Evolutionary conservation across 2,797 vertebrate genomes (phyloP).

Genomic region (Enteromius treurensis): DNA sequence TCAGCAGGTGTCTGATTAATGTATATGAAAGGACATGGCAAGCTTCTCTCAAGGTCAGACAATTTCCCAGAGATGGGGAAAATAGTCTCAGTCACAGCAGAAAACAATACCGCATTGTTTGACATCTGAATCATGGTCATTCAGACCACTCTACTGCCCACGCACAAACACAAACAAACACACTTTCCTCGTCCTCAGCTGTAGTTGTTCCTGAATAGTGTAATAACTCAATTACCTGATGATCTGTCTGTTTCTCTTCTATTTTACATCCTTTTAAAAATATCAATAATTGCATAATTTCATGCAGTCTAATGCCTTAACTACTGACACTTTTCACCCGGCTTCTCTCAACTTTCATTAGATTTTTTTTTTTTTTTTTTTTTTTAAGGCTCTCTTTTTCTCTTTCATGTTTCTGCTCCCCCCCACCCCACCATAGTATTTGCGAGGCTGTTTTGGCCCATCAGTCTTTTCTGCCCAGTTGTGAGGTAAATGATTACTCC

Average conservation of each 20-base stretch:
- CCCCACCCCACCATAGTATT: neutral
- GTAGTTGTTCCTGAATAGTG: slow-evolving; percentile 22
- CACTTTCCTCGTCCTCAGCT: neutral
- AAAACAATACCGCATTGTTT: slow-evolving; percentile 28
- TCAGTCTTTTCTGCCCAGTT: slow-evolving; percentile 69
- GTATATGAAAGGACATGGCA: slow-evolving; percentile 43
- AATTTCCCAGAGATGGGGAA: neutral
- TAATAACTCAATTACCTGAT: slow-evolving; percentile 40
- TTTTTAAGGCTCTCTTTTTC: slow-evolving; percentile 9
- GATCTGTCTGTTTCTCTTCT: slow-evolving; percentile 18
- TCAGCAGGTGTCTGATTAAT: slow-evolving; percentile 59
- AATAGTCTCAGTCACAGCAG: slow-evolving; percentile 3
- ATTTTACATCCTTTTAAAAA: slow-evolving; percentile 9
- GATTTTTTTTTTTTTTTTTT: slow-evolving; percentile 31
- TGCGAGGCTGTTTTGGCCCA: slow-evolving; percentile 53
- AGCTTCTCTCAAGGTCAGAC: slow-evolving; percentile 54
- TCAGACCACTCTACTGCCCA: slow-evolving; percentile 31
- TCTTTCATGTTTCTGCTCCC: slow-evolving; percentile 13
- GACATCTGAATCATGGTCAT: slow-evolving; percentile 46
- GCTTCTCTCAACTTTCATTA: slow-evolving; percentile 35
- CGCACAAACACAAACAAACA: slow-evolving; percentile 25
- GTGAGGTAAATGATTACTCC: slow-evolving; percentile 72
- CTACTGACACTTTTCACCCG: slow-evolving; percentile 5
- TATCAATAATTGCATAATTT: slow-evolving; percentile 24
- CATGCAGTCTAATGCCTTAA: slow-evolving; percentile 19